Evolutionary conservation across 2,113 vertebrate genomes (phyloP), one percentile per base, ranked within the genome.

Genomic region (Muscicapa adusta): DNA sequence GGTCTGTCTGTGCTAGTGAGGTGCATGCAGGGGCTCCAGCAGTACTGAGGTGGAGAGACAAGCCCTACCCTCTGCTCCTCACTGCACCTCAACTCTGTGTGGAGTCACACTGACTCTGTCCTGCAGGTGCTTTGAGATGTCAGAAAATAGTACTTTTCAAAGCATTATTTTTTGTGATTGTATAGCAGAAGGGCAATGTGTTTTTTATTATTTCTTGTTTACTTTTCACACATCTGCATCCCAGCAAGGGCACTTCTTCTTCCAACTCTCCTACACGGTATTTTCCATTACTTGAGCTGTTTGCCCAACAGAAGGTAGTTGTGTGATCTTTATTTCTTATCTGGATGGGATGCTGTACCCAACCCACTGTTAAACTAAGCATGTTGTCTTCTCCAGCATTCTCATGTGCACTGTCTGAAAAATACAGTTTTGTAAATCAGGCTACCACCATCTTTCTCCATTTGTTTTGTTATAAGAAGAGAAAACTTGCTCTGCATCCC

Each of bases 11-110:
- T 48, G 34, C 10, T 2, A 3, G 31, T 25, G 36, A 10, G 22
- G 10, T 40, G 24, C 1, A 0, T 45, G 12, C 0, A 0, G 29
- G 19, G 28, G 7, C 45, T 87, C 18, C 57, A 58, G 61, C 40
- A 84, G n/a, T 25, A 12, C 48, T 67, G 51, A 80, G 53, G 18
- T 0, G 1, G 42, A 61, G 40, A 80, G 15, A 18, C 7, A 73
- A 56, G 3, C 3, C 1, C 61, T 42, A 31, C 53, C 29, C 29
- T 67, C 66, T 89, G 19, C 48, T 56, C 14, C 47, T 67, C 28
- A 4, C 29, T 14, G 15, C n/a, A 16, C 25, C 65, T 76, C 53
- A 57, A 0, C 81, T 91, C 73, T 76, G 12, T 31, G 11, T 54
- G 14, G 50, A 65, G 33, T 61, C 38, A 19, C 1, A 2, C 20